These are phyloP conservation scores for Corythaeola cristata DNA, from an alignment of 2,113 vertebrate species.

Conservation along the genomic window DNA sequence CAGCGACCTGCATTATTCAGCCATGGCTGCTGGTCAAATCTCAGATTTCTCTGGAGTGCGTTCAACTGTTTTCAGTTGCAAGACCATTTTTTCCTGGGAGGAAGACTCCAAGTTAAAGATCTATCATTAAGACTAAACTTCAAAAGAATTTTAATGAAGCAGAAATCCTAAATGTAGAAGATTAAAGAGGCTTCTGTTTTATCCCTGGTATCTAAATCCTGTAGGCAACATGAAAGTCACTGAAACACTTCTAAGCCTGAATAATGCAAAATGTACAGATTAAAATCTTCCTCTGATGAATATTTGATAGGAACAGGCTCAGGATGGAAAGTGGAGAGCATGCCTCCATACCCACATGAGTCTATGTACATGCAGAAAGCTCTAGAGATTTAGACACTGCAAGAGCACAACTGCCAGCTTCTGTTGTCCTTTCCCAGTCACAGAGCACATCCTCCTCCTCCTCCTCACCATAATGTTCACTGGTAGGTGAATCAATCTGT, in stretches of 20 bases:
- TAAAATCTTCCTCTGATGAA: conserved; percentile 44
- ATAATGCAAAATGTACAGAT: conserved; percentile 11
- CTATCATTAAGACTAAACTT: neutral
- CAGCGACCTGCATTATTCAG: neutral
- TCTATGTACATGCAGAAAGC: neutral
- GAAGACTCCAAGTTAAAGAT: neutral
- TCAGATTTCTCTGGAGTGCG: neutral
- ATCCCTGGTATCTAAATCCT: conserved; percentile 22
- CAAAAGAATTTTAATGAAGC: conserved; percentile 46
- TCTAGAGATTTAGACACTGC: neutral
- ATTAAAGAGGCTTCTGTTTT: conserved; percentile 13
- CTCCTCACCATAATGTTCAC: rapidly evolving
- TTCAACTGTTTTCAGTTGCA: neutral
- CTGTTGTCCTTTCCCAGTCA: neutral
- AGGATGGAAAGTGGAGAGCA: neutral
- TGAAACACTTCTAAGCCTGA: conserved; percentile 22
- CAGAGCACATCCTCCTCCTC: neutral
- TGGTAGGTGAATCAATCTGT: neutral
- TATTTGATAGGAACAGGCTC: neutral
- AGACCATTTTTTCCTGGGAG: neutral
- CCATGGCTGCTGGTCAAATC: neutral
- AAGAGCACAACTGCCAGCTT: neutral
- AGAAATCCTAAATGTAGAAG: conserved; percentile 5
- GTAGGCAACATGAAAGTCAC: conserved; percentile 24
- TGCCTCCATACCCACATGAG: neutral